Evolutionary conservation across 2,797 vertebrate genomes (phyloP), one percentile per base, ranked within the genome.

Genomic region (Danio aesculapii): DNA sequence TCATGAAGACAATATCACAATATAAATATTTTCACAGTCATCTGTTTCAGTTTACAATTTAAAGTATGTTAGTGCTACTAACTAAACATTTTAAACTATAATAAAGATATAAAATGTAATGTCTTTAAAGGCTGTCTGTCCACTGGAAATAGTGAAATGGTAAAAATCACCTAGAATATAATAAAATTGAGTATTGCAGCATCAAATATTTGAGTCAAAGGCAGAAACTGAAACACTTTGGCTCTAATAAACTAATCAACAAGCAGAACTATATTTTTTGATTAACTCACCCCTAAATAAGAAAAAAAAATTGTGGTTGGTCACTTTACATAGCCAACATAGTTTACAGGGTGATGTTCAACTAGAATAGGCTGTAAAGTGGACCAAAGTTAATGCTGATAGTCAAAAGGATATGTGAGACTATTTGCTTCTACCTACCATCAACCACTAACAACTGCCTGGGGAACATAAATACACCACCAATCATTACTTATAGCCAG

Each of bases 391-490:
- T 44, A 19, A 76, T 44, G 8, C 11, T 1, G n/a, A 62, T 50
- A 73, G 55, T 73, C 53, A n/a, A 74, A 74, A 11, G 71, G 17
- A 55, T 59, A 73, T 73, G 71, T 73, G 71, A 58, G 72, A 87
- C 67, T 43, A 43, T 86, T 70, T 76, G 69, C 74, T 61, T 63
- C 41, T 68, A 86, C 83, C 87, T 78, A 84, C 81, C n/a, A 57
- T 76, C 85, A 87, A 87, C 43, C 73, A 83, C 74, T 79, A 67
- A 67, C 86, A 82, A 69, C 88, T 88, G 89, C 90, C 64, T 81
- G 59, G 81, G 90, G 86, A 90, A 92, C 92, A 92, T 90, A 92
- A 92, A 94, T 91, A 91, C 86, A 92, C 85, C 83, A 83, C 86
- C 84, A 88, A 74, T 77, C 47, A 57, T 93, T 91, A 92, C 79